Base-by-base conservation (phyloP, 2,113 vertebrate genomes). In the Cygnus atratus region DNA sequence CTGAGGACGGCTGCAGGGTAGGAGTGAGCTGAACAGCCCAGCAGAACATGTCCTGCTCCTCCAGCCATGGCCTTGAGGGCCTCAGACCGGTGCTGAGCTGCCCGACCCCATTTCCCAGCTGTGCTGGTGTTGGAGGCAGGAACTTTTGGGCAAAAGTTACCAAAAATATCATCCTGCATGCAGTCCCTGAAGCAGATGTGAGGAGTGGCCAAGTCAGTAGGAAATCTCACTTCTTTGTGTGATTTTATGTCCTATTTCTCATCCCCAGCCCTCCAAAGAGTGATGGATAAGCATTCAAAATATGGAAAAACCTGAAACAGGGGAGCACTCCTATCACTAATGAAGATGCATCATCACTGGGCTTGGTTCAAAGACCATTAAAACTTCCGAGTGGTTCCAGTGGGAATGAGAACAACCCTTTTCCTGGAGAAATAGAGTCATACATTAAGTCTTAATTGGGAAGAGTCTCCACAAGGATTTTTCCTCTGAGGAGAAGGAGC, bases 391-490 rank as follows among this genome's bases (percentile, higher is more conserved):
- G 75, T 78, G 43, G 62, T 73, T 94, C 88, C 88, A 57, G 5
- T 16, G 84, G 92, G 93, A 84, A 58, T 48, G 7, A 78, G 58
- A 96, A 58, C 73, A 84, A 82, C 54, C 57, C 57, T 84, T 89
- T 88, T 88, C 84, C 84, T 79, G 71, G 76, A 93, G 91, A 96
- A 88, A 84, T 1, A 50, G 63, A 74, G 44, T 41, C n/a, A 94
- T 96, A 89, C 76, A 92, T 96, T 96, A 94, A 92, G 63, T 41
- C 41, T 92, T 97, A 97, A 96, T 95, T 96, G 84, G 91, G 86
- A 94, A 79, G 74, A 76, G 52, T 6, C 74, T 95, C 90, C 93
- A 70, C 8, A 10, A 91, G 90, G 88, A 52, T 93, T 89, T 93
- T 91, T 15, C 68, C 92, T 88, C 94, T 21, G 89, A 95, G 93